A percentile compares a stretch with the other conserved stretches of the same genome.
These are phyloP conservation scores for Leucoptera coffeella DNA, from an alignment of 2,888 invertebrate species.

Conservation along the genomic window DNA sequence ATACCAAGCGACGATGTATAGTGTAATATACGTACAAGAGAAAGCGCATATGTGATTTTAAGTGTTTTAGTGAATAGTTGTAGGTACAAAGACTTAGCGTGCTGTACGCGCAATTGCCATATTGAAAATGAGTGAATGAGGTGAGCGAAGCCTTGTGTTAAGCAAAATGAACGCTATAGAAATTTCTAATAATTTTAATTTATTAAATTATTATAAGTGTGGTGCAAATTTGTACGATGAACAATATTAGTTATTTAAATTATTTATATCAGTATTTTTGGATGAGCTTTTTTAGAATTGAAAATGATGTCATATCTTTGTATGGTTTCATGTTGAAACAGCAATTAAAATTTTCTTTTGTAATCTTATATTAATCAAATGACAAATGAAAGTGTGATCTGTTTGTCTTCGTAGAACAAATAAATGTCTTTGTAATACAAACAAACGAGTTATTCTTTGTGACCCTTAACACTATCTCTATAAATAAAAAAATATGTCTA, in stretches of 20 bases:
- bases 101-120: slow-evolving; percentile 33
- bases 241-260: too few species aligned
- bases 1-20: slow-evolving; percentile 27
- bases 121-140: slow-evolving; percentile 19
- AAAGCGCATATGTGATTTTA: slow-evolving; percentile 53
- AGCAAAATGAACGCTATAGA: slow-evolving; percentile 28
- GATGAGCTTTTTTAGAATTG: too few species aligned
- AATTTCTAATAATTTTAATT: slow-evolving; percentile 27
- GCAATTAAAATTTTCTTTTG: too few species aligned
- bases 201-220: slow-evolving; percentile 46
- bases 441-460: too few species aligned
- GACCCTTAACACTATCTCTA: too few species aligned
- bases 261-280: slow-evolving; percentile 47
- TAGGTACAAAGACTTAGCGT: slow-evolving; percentile 38
- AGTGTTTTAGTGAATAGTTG: slow-evolving; percentile 49
- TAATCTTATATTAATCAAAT: too few species aligned
- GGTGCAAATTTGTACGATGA: slow-evolving; percentile 46
- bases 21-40: too few species aligned
- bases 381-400: too few species aligned
- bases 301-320: slow-evolving; percentile 34
- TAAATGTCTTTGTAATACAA: too few species aligned
- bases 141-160: slow-evolving; percentile 16
- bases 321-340: too few species aligned
- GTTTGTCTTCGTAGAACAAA: too few species aligned
- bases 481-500: too few species aligned